Percentiles rank a stretch among this genome's conserved stretches.
These are phyloP conservation scores for Platycheirus rosarum DNA, from an alignment of 2,888 invertebrate species.

Conservation along the genomic window DNA sequence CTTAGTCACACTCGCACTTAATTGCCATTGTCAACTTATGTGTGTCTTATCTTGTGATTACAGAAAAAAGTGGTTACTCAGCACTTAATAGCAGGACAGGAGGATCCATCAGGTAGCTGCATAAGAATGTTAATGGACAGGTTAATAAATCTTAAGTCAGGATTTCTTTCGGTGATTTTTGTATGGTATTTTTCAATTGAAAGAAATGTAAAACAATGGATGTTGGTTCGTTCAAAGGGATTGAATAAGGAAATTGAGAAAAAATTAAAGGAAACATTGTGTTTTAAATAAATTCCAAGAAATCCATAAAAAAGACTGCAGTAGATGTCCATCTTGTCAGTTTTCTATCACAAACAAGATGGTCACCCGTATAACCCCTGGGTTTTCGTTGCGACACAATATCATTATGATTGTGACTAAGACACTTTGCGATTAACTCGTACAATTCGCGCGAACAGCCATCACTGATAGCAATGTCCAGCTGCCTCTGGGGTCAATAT, in stretches of 20 bases:
- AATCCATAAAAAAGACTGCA: no score
- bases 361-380: neutral
- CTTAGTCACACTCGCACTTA: constrained; percentile 35
- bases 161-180: neutral
- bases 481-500: neutral
- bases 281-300: no score
- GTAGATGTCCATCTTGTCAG: neutral
- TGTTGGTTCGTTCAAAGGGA: no score
- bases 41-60: constrained; percentile 8
- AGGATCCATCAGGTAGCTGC: neutral
- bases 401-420: neutral
- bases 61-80: neutral
- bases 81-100: neutral
- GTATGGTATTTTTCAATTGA: no score
- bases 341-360: neutral
- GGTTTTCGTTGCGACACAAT: neutral
- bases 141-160: neutral
- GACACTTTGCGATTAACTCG: neutral
- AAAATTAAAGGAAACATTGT: no score
- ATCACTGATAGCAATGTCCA: constrained; percentile 6
- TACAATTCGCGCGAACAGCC: neutral
- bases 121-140: constrained; percentile 1
- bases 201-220: no score
- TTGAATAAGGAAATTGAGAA: no score
- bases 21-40: neutral